Base-by-base conservation (phyloP, 2,113 vertebrate species). In the Urocitellus parryii region DNA sequence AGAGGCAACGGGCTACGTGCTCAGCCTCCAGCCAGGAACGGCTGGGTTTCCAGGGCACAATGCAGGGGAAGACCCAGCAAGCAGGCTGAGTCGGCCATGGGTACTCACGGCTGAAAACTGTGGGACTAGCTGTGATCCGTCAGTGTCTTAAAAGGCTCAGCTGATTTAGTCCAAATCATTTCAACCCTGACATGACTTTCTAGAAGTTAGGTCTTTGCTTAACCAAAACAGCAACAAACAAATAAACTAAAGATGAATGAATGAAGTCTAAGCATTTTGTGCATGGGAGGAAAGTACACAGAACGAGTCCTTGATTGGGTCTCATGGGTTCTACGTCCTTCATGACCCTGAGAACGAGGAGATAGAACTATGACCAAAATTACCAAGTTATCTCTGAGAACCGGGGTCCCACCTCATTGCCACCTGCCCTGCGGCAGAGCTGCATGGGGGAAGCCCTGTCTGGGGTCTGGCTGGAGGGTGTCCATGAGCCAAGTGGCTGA, bases 11-110 rank as follows among this genome's bases (percentile, higher is more conserved):
- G 37, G n/a, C 29, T 63, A 27, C 0, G 0, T 3, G 14, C n/a
- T 4, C 34, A 42, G 12, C 27, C 3, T 48, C 34, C 45, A 27
- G 25, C 14, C 67, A 25, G 4, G 24, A 29, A 61, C 5, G 48
- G 12, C 48, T 3, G 56, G 56, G 56, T 24, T 58, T 58, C 20
- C 56, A 24, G 56, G 5, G 56, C 56, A 22, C 0, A 16, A 1
- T 9, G 42, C n/a, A 22, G 29, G 48, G 68, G 45, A 14, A 16
- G 8, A 13, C 27, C 2, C 8, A 63, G 51, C 56, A 27, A 65
- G 34, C 5, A 1, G 45, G 63, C 2, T 4, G 5, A 29, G 10
- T 22, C 10, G n/a, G 22, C 32, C n/a, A 2, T 8, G 1, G 0
- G 61, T 3, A 12, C 9, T 34, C 63, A 2, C 1, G 8, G 53